phyloP scores from a whole-genome alignment of 1,140 invertebrate genomes.

The Heliconius melpomene region DNA sequence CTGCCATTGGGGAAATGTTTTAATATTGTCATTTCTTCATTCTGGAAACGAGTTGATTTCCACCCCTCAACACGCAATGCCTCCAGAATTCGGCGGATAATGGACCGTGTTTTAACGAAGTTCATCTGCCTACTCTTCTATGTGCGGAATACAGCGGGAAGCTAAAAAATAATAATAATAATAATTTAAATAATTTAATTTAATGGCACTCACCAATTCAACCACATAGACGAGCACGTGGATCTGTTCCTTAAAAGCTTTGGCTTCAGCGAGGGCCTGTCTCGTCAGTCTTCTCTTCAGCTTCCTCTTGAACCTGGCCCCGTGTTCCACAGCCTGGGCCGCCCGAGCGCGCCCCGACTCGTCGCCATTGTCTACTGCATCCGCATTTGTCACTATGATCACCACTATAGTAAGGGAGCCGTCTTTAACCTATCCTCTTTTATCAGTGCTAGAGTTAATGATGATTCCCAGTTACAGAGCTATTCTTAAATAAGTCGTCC shows the following conservation, averaged over 20 bases:
- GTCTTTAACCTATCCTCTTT: constrained; percentile 10
- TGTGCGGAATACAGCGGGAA: too few relatives aligned
- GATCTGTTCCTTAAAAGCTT: constrained; percentile 89
- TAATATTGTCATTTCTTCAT: too few relatives aligned
- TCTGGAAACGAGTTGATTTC: too few relatives aligned
- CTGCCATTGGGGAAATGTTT: too few relatives aligned
- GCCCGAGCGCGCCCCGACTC: constrained; percentile 79
- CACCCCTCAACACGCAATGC: too few relatives aligned
- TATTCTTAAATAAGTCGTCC: not conserved
- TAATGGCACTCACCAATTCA: constrained; percentile 84
- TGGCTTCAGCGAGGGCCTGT: constrained; percentile 88
- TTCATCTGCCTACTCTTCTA: too few relatives aligned
- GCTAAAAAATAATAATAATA: not conserved
- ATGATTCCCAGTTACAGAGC: too few relatives aligned
- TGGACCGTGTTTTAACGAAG: too few relatives aligned
- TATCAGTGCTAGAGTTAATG: not conserved
- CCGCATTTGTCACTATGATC: constrained; percentile 72
- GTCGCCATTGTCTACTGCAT: constrained; percentile 44
- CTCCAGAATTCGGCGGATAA: too few relatives aligned
- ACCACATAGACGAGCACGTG: constrained; percentile 88
- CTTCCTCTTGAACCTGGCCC: constrained; percentile 86
- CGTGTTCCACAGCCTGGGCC: constrained; percentile 87
- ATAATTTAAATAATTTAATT: not conserved
- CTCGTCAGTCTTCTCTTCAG: constrained; percentile 87
- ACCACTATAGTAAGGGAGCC: constrained; percentile 57